These are phyloP conservation scores for Scleropages formosus DNA, from an alignment of 2,797 vertebrate genomes.

Conservation along the genomic window DNA sequence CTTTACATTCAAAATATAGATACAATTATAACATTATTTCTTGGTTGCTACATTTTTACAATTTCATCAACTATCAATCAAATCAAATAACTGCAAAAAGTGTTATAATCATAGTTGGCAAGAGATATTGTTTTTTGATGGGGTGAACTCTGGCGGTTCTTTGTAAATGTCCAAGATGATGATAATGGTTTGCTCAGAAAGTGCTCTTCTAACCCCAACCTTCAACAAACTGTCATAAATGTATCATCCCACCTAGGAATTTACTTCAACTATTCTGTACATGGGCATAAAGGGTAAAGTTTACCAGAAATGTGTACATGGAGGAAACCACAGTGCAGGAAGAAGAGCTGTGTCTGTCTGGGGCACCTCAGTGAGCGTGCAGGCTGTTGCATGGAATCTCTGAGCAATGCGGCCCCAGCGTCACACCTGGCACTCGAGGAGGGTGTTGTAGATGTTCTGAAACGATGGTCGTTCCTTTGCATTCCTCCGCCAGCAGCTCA, in stretches of 20 bases:
- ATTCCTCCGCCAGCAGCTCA: conserved; percentile 95
- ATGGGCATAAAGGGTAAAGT: conserved; percentile 12
- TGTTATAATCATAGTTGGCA: not conserved
- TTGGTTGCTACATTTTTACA: not conserved
- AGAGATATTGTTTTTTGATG: not conserved
- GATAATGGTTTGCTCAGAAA: not conserved
- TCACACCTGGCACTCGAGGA: conserved; percentile 73
- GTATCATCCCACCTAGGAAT: not conserved
- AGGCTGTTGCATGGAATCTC: conserved; percentile 35
- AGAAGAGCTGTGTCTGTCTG: not conserved
- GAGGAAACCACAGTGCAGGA: conserved; percentile 18
- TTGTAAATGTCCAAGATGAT: not conserved
- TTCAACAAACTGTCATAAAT: conserved; percentile 1
- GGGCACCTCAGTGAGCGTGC: no score
- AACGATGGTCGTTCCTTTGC: conserved; percentile 90
- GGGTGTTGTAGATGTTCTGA: conserved; percentile 84
- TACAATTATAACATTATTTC: not conserved
- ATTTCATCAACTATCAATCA: not conserved
- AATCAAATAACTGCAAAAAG: not conserved
- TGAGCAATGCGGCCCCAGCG: conserved; percentile 34
- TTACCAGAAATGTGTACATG: conserved; percentile 11
- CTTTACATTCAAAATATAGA: conserved; percentile 7
- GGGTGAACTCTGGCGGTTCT: not conserved
- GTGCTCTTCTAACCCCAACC: not conserved
- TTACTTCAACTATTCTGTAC: conserved; percentile 3